Conservation (phyloP, 2,797 vertebrate species). For the Pseudotriccus pelzelni region DNA sequence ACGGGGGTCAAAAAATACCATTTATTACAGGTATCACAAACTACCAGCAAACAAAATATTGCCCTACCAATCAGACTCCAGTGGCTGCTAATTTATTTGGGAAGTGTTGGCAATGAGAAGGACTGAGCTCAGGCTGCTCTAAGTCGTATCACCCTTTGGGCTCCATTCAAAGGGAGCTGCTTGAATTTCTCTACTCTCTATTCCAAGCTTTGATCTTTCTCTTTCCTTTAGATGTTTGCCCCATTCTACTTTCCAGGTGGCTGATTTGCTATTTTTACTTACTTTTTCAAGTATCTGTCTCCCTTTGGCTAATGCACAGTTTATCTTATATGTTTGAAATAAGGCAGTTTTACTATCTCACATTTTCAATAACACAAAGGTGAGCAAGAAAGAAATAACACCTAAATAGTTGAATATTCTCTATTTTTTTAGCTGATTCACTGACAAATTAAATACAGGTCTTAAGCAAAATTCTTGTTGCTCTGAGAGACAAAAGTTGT, state of each 20-base stretch:
- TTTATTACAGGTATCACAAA: not conserved
- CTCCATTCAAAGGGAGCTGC: not conserved
- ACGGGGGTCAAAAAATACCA: not conserved
- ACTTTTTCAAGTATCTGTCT: not conserved
- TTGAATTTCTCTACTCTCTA: not conserved
- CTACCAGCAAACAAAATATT: not conserved
- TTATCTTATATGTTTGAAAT: not conserved
- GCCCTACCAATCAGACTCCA: not conserved
- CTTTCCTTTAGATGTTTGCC: not conserved
- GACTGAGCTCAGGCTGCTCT: not conserved
- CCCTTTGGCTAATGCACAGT: not conserved
- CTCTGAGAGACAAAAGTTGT: not conserved
- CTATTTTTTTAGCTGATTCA: not conserved
- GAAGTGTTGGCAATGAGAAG: not conserved
- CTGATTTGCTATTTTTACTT: not conserved
- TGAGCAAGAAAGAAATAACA: not conserved
- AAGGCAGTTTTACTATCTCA: not conserved
- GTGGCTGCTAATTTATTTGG: not conserved
- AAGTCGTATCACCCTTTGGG: not conserved
- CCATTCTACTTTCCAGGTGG: not conserved
- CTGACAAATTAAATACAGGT: not conserved
- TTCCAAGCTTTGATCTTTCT: not conserved
- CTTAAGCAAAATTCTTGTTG: not conserved
- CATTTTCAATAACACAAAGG: not conserved
- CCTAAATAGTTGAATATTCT: not conserved